Base-by-base conservation (phyloP, 2,888 invertebrate species). In the Hypomecis punctinalis region DNA sequence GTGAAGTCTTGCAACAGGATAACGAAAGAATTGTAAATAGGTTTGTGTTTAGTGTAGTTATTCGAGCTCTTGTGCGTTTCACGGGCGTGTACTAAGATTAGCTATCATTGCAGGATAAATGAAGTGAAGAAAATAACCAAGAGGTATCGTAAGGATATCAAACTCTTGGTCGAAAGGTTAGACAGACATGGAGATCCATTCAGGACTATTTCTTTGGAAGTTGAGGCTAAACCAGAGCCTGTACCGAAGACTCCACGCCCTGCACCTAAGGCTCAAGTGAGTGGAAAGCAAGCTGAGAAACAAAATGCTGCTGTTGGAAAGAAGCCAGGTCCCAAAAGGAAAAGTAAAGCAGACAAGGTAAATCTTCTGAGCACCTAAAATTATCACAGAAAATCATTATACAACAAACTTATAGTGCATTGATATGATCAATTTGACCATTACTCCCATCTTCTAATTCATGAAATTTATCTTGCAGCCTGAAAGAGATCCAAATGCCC, bases 1-100 rank as follows among this genome's bases (percentile, higher is more conserved):
- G 96, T 86, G 95, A 96, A 88, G 94, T 95, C 74, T 90, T 96
- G 73, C 96, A 96, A 81, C 96, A 96, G 94, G 95, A 96, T 81
- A 96, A 96, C 85, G 96, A 96, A 83, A 94, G 96, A 85, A 91
- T 96, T 72, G 95, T 96, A 63, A 94, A 94, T 88, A 94, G 94
- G 94, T 94, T 82, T 77, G 85, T 83, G 76, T 82, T 63, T 71
- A 81, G 75, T 69, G 53, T 69, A 49, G 65, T 66, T 71, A 72
- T 73, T 74, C 71, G 63, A 59, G 68, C 74, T 35, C 60, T 73
- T 69, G 66, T 76, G 56, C 45, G 69, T 70, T 68, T 68, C 63
- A 63, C 36, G 60, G 62, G 66, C 53, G 58, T 75, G 59, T 76
- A 69, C 69, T 75, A 74, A 60, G 60, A 64, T 75, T 47, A 70